These are phyloP conservation scores for Epistrophe eligans DNA, from an alignment of 2,888 invertebrate genomes.

Conservation along the genomic window DNA sequence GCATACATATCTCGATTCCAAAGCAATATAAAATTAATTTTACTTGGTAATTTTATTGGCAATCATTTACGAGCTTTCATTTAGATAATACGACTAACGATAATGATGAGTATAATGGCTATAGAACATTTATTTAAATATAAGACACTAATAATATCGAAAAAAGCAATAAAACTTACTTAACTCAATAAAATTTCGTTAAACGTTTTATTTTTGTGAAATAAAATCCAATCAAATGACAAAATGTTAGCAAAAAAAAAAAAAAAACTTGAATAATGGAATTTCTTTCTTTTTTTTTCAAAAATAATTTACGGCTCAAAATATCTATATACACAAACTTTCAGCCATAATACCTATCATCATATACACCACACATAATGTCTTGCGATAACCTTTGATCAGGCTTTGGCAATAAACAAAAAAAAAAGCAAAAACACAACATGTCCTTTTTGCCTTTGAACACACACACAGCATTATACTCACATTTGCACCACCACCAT, in stretches of 20 bases:
- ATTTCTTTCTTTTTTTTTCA: background rate
- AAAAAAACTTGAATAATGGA: background rate
- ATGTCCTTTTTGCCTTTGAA: conserved; percentile 10
- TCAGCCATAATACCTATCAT: background rate
- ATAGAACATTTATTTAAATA: background rate
- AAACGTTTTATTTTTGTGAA: background rate
- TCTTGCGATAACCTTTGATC: conserved; percentile 68
- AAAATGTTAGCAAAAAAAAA: too few species aligned
- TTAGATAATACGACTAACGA: background rate
- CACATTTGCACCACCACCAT: background rate
- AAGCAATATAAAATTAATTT: too few species aligned
- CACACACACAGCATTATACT: background rate
- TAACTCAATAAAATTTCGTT: background rate
- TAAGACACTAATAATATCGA: background rate
- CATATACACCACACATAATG: conserved; percentile 29
- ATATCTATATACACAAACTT: background rate
- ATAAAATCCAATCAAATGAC: background rate
- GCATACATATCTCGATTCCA: too few species aligned
- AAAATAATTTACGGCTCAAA: background rate
- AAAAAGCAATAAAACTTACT: background rate
- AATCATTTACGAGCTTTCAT: background rate
- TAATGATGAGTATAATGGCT: background rate
- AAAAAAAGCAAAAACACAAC: background rate
- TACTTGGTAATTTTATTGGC: too few species aligned
- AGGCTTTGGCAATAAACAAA: conserved; percentile 49